Evolutionary conservation across 2,797 vertebrate species (phyloP), one percentile per base, ranked within the genome.

Genomic region (Alauda arvensis): DNA sequence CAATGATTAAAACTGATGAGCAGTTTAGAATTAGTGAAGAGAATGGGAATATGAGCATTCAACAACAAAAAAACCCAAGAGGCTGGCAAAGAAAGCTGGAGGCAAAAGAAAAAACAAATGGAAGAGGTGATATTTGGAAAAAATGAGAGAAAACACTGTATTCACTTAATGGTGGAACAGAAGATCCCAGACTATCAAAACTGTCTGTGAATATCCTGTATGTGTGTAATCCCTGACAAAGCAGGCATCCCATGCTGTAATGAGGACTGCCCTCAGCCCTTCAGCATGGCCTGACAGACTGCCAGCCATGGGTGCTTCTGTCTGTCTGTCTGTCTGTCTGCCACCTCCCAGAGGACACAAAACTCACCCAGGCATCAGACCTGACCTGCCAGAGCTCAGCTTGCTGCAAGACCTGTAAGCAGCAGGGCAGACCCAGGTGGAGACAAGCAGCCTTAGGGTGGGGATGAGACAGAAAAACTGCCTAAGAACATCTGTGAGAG

Each of bases 171-270:
- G 29, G 9, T 51, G 65, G 19, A 59, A 65, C 3, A 65, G 34
- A 76, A 39, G 60, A 89, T 23, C 17, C 46, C 42, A 42, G n/a
- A 39, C 31, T 51, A 25, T 15, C 2, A 42, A 14, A 49, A 33
- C 1, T 0, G 0, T 5, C n/a, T 55, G 43, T 7, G 4, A 71
- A 15, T 12, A 62, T 29, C 28, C 20, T 1, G 2, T 29, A 68
- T 18, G 51, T 45, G 28, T 68, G 80, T 34, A 66, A 42, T 4
- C 17, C 29, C 37, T 66, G 74, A 75, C 45, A 68, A 56, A 87
- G 26, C 0, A 78, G 9, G 13, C 48, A 67, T 8, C 26, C 39
- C 52, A 4, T 40, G 46, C 23, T 18, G 29, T 18, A 43, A 17
- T 18, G 18, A 67, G 29, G 9, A 16, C 10, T 25, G 59, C 19